Percentiles rank a stretch among this genome's conserved stretches.
phyloP scores from a whole-genome alignment of 1,140 invertebrate genomes.

The Lucilia sericata region DNA sequence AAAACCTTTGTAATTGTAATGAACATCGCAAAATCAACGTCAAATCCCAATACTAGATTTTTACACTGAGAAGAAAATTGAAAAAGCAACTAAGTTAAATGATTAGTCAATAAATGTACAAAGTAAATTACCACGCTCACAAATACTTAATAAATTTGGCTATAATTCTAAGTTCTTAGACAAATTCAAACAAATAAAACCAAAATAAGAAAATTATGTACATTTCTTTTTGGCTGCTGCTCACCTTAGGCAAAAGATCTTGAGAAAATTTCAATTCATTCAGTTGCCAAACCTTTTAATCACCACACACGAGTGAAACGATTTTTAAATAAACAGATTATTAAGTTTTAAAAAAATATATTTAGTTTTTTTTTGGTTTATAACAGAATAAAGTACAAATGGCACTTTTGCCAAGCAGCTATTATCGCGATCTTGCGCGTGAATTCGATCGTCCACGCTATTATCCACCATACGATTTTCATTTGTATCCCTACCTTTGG shows the following conservation, averaged over 20 bases:
- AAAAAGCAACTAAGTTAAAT: background rate
- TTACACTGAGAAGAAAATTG: background rate
- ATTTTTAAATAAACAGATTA: background rate
- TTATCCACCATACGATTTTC: slow-evolving; percentile 59
- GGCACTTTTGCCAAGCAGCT: slow-evolving; percentile 59
- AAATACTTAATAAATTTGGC: slow-evolving; percentile 6
- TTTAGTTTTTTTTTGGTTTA: background rate
- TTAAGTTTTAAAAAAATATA: background rate
- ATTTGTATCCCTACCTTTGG: slow-evolving; percentile 62
- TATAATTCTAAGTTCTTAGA: background rate
- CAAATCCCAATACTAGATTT: background rate
- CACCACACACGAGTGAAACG: slow-evolving; percentile 30
- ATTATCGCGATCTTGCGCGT: slow-evolving; percentile 59
- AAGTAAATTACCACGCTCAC: slow-evolving; percentile 6
- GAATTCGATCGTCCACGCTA: slow-evolving; percentile 60
- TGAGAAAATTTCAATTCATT: slow-evolving; percentile 21
- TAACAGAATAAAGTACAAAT: slow-evolving; percentile 48
- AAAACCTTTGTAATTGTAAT: background rate
- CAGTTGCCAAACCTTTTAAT: slow-evolving; percentile 41
- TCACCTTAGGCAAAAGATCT: slow-evolving; percentile 24
- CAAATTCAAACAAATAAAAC: background rate
- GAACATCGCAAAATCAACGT: background rate
- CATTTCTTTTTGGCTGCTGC: background rate
- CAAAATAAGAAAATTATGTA: background rate
- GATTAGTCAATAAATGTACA: background rate